Conservation (phyloP, 1,140 invertebrate species). For the Drosophila ogumai region DNA sequence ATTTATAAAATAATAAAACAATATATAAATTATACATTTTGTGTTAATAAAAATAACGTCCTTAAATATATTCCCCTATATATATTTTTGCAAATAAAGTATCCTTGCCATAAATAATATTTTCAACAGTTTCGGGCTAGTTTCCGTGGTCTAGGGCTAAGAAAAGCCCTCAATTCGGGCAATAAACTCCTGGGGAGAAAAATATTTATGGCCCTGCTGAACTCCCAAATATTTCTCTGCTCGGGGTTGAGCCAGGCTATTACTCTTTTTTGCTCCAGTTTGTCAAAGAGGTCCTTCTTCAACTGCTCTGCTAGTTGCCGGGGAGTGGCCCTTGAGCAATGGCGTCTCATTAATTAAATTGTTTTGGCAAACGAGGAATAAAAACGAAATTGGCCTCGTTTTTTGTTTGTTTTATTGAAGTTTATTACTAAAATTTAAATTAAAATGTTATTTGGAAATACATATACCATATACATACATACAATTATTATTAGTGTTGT, state of each 20-base stretch:
- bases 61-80: background rate
- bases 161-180: slow-evolving; percentile 16
- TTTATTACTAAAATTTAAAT: slow-evolving; percentile 68
- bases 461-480: slow-evolving; percentile 63
- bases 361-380: slow-evolving; percentile 8
- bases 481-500: slow-evolving; percentile 53
- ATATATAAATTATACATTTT: background rate
- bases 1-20: background rate
- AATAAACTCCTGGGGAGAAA: slow-evolving; percentile 39
- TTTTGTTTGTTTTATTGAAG: slow-evolving; percentile 60
- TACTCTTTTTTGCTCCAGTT: slow-evolving; percentile 54
- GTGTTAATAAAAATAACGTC: background rate
- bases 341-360: slow-evolving; percentile 33
- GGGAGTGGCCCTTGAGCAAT: slow-evolving; percentile 43
- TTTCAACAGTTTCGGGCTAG: background rate
- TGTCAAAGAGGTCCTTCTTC: slow-evolving; percentile 23
- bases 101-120: slow-evolving; percentile 7
- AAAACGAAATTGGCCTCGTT: slow-evolving; percentile 30
- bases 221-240: slow-evolving; percentile 56
- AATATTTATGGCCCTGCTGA: slow-evolving; percentile 59
- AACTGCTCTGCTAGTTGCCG: slow-evolving; percentile 1
- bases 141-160: background rate
- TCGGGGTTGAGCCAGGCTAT: slow-evolving; percentile 35
- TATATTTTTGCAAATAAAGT: background rate
- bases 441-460: slow-evolving; percentile 62